Conservation (phyloP, 2,797 vertebrate species). For the Avahi laniger region DNA sequence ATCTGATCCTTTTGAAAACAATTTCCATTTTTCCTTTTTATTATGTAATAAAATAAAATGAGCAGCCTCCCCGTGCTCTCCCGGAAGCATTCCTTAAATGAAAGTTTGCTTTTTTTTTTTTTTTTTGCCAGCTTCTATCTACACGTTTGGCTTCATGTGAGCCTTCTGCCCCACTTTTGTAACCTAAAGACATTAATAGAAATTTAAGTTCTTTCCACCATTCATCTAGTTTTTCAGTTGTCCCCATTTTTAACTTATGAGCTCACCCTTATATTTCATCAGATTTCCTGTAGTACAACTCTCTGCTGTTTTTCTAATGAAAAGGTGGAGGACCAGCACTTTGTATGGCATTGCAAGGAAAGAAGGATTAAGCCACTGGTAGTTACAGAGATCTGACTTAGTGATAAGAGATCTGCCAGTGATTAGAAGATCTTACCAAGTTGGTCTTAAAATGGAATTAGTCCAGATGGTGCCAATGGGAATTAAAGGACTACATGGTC, state of each 20-base stretch:
- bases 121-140: neutral
- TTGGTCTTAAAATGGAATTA: constrained; percentile 62
- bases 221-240: neutral
- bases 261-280: neutral
- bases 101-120: neutral
- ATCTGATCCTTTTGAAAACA: constrained; percentile 48
- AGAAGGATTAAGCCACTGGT: neutral
- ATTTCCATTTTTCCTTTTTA: constrained; percentile 61
- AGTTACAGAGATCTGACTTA: constrained; percentile 51
- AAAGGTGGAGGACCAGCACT: neutral
- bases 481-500: constrained; percentile 65
- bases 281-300: neutral
- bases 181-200: neutral
- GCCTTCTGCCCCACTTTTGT: neutral
- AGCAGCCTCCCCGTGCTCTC: neutral
- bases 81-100: constrained; percentile 28
- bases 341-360: neutral
- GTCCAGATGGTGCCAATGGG: constrained; percentile 61
- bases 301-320: neutral
- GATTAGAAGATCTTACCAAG: constrained; percentile 6
- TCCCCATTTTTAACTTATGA: neutral
- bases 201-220: neutral
- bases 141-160: neutral
- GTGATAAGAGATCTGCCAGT: constrained; percentile 26
- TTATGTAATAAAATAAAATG: constrained; percentile 53